Base-by-base conservation (phyloP, 2,797 vertebrate genomes). In the Okamejei kenojei region DNA sequence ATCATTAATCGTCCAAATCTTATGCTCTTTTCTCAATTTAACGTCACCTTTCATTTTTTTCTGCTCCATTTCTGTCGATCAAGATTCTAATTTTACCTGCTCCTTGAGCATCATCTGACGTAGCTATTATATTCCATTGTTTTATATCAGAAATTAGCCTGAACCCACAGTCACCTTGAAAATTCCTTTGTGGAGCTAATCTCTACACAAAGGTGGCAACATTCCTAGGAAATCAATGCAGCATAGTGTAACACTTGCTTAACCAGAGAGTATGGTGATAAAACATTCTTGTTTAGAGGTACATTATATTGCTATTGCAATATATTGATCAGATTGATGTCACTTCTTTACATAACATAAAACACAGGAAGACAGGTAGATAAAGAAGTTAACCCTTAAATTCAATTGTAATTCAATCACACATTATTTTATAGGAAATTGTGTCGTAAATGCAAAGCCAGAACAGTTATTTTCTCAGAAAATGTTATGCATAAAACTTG, bases 51-150 rank as follows among this genome's bases (percentile, higher is more conserved):
- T 19, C 84, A 58, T 15, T 88, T 29, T 65, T 88, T 90, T 91
- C 88, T 73, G 11, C 38, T 32, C 88, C 19, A 91, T 73, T 90
- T 73, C 35, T 73, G 65, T 73, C 65, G 68, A n/a, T 90, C 65
- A 73, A 35, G 23, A 26, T 73, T 90, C 88, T n/a, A 90, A 90
- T 90, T 71, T 90, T 71, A 91, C 73, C 2, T 38, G 38, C 32
- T 38, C 68, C 19, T 1, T 19, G 23, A 73, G 10, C 38, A 91
- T 45, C 21, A 91, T 65, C 88, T 26, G 35, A 4, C 4, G 8
- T 13, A 90, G 32, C 26, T 71, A 21, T 65, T 73, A 73, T 35
- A 73, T 45, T 91, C 32, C 88, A 91, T 4, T 26, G 35, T 26
- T 45, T 45, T 65, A 26, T 26, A 74, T 74, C 88, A 71, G 32